phyloP scores from a whole-genome alignment of 2,797 vertebrate genomes.

The Uromys caudimaculatus region DNA sequence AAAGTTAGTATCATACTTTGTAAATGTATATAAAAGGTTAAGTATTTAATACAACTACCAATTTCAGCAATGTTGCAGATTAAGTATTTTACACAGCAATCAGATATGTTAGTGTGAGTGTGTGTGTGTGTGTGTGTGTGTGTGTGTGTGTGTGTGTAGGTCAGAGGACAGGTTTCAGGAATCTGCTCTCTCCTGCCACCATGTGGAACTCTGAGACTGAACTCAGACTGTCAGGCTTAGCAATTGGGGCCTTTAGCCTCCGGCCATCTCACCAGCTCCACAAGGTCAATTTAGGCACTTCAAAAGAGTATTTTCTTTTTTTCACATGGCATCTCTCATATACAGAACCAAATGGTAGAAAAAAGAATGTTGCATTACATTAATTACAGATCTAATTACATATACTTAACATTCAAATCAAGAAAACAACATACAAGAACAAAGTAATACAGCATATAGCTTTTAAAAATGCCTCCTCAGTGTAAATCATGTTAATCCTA shows the following conservation, averaged over 20 bases:
- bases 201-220: not conserved
- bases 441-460: conserved; percentile 6
- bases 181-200: not conserved
- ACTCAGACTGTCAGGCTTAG: not conserved
- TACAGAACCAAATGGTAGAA: conserved; percentile 5
- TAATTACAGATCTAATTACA: conserved; percentile 1
- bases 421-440: conserved; percentile 17
- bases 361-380: not conserved
- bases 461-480: not conserved
- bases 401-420: conserved; percentile 36
- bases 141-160: not conserved
- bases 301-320: conserved; percentile 34
- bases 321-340: not conserved
- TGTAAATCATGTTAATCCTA: conserved; percentile 16
- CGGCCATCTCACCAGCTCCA: not conserved
- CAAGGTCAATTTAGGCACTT: conserved; percentile 22
- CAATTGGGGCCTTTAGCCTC: not conserved
- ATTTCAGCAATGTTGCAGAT: not conserved
- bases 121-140: not conserved
- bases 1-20: conserved; percentile 55
- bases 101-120: not conserved
- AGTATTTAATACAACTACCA: conserved; percentile 21
- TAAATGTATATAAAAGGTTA: conserved; percentile 40
- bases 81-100: not conserved
- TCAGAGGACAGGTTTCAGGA: not conserved